Evolutionary conservation across 2,113 vertebrate species (phyloP), one percentile per base, ranked within the genome.

Genomic region (Solea senegalensis): DNA sequence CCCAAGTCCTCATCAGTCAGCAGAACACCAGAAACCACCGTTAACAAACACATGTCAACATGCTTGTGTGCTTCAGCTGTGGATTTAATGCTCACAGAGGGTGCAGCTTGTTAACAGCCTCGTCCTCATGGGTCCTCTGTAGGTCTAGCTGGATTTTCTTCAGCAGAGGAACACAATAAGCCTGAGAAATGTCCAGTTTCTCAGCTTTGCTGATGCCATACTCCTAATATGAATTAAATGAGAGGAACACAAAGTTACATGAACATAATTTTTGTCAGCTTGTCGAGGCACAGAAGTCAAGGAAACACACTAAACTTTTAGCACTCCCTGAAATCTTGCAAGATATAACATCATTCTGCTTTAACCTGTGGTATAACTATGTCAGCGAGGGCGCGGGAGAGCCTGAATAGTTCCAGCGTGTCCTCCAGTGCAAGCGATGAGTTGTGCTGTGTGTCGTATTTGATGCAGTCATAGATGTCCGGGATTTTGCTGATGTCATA

Each of bases 401-500:
- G 93, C 26, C 90, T 92, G 56, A 98, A 96, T 59, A 99, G 93
- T 49, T 99, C 97, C 62, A 95, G 86, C 3, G 93, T 98, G 90
- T 97, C 94, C 85, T 97, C 93, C 81, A 99, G 93, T 6, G 90
- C 93, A 43, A 99, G 91, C 0, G 94, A 92, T 52, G 92, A 83
- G 76, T 99, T 99, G 94, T 99, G 97, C 88, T 99, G 97, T 0
- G 95, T 92, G 50, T 99, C 97, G 1, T 99, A 99, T 74, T 99
- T 99, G 89, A 98, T 94, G 74, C 97, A 99, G 90, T 99, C 97
- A 0, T 99, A 99, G 85, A 99, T 99, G 69, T 99, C 97, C 0
- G 97, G 97, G 87, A 99, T 96, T 91, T 99, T 99, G 92, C 97
- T 99, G 90, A 99, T 99, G 89, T 99, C 97, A 2, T 98, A 99